Conservation (phyloP, 2,113 vertebrate genomes). For the Centropus bengalensis region DNA sequence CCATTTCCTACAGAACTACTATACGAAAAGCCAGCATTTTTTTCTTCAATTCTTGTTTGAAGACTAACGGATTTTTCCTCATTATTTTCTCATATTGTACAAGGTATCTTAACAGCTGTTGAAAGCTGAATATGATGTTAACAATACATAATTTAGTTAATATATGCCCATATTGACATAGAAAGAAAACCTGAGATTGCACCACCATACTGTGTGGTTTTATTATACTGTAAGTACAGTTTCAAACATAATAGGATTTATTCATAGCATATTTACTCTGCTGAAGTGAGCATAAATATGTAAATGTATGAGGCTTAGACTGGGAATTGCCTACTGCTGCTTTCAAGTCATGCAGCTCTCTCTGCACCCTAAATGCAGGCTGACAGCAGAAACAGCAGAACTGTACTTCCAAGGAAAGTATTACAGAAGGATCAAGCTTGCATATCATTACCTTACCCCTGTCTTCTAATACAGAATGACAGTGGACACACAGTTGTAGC, state of each 20-base stretch:
- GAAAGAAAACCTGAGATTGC: conserved; percentile 2
- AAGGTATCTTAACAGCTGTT: not conserved
- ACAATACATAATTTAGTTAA: conserved; percentile 18
- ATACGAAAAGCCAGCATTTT: not conserved
- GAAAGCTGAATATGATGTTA: not conserved
- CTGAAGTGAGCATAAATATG: conserved; percentile 37
- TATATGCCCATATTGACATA: not conserved
- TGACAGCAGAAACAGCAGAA: conserved; percentile 20
- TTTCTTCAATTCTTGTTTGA: not conserved
- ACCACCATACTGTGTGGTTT: not conserved
- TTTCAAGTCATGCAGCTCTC: conserved; percentile 45
- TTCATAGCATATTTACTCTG: conserved; percentile 36
- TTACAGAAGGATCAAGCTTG: conserved; percentile 44
- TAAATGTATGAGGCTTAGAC: conserved; percentile 44
- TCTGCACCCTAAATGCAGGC: conserved; percentile 1
- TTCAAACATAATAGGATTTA: conserved; percentile 58
- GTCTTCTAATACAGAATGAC: conserved; percentile 48
- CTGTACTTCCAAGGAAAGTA: conserved; percentile 35
- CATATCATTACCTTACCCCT: conserved; percentile 13
- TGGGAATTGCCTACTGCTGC: conserved; percentile 34
- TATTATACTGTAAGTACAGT: conserved; percentile 42
- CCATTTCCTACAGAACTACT: not conserved
- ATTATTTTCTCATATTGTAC: not conserved
- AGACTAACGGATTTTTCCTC: not conserved
- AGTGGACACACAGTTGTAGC: conserved; percentile 44